Conservation (phyloP, 2,888 invertebrate genomes). For the Hirtodrosophila alboralis region DNA sequence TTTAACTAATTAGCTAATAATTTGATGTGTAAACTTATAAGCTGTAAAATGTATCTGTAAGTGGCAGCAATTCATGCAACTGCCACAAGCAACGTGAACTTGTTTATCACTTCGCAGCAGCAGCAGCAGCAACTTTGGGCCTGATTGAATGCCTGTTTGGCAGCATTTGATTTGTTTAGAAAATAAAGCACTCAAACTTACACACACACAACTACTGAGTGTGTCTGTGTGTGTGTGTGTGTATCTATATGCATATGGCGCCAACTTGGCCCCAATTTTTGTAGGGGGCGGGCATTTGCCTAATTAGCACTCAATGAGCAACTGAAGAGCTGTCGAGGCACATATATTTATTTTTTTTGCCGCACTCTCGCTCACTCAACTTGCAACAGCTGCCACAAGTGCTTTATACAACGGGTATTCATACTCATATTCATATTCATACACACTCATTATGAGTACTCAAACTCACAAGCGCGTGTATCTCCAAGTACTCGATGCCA, state of each 20-base stretch:
- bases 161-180: conserved; percentile 81
- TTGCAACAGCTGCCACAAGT: conserved; percentile 46
- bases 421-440: conserved; percentile 9
- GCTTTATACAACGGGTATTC: conserved; percentile 19
- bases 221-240: conserved; percentile 41
- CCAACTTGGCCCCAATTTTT: conserved; percentile 80
- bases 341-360: conserved; percentile 11
- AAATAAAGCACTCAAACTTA: conserved; percentile 66
- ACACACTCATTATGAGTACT: conserved; percentile 15
- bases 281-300: conserved; percentile 69
- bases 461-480: conserved; percentile 17
- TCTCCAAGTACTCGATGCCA: conserved; percentile 43
- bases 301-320: conserved; percentile 77
- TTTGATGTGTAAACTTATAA: conserved; percentile 50
- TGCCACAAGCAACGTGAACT: conserved; percentile 54
- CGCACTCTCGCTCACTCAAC: conserved; percentile 37
- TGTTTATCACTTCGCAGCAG: conserved; percentile 70
- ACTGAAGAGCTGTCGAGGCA: conserved; percentile 56
- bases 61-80: conserved; percentile 33
- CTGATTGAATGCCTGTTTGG: conserved; percentile 77
- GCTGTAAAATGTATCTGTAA: conserved; percentile 11
- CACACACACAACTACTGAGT: conserved; percentile 25
- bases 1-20: conserved; percentile 65
- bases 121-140: conserved; percentile 27
- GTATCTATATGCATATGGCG: conserved; percentile 63